Base-by-base conservation (phyloP, 2,797 vertebrate genomes). In the Macropodus opercularis region DNA sequence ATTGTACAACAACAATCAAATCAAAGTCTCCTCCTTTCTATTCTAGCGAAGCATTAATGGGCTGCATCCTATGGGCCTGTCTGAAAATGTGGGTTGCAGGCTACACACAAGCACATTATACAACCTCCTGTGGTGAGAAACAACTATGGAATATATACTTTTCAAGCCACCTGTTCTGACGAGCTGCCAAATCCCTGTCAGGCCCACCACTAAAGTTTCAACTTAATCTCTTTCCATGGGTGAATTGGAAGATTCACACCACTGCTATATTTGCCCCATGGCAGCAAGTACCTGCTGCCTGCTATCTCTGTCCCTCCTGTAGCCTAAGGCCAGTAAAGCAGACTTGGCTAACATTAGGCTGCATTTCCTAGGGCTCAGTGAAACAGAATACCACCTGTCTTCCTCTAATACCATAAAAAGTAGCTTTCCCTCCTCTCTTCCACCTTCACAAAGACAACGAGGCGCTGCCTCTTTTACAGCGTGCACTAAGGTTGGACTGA, bases 351-450 rank as follows among this genome's bases (percentile, higher is more conserved):
- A 85, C 84, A 80, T 84, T 81, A 76, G 77, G 77, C 75, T 81
- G 75, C 58, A 56, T 84, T 87, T 88, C 87, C 88, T 79, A 65
- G 68, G 81, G 85, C 85, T 87, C 70, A 65, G 69, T 79, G 61
- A 84, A 86, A 82, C 71, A 72, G 55, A 78, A 69, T 61, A 86
- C 87, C 85, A 88, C 86, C 87, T 89, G 84, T 84, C 84, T 78
- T 72, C 68, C 70, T 84, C 72, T 84, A 79, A 84, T 85, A 81
- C 83, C 66, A 79, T 76, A 74, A 75, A 79, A 84, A 69, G 75
- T 82, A 81, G 71, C 56, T 77, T 74, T 56, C 72, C 73, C 72
- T 73, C 69, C 42, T 70, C 63, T 77, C 79, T 79, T 86, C 84
- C 60, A 63, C 78, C 72, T 75, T 79, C 54, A 73, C 65, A 75